Evolutionary conservation across 1,140 invertebrate genomes (phyloP).

Genomic region (Cyphomyrmex costatus): DNA sequence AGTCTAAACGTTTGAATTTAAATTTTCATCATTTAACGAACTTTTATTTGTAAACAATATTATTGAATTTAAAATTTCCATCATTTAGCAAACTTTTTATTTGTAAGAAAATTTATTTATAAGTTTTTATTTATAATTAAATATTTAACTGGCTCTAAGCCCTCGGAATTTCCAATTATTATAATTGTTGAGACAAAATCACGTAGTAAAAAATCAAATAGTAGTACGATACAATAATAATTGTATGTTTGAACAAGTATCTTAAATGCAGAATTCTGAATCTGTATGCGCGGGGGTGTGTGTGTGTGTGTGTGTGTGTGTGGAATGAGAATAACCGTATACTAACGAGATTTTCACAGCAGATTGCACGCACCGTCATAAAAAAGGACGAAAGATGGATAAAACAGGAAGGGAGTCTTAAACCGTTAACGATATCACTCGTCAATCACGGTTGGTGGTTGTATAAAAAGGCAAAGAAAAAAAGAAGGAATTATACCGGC

Average conservation of each 20-base stretch:
- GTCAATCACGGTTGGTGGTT: slow-evolving; percentile 83
- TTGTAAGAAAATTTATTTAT: no score
- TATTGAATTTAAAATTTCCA: no score
- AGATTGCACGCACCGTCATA: slow-evolving; percentile 79
- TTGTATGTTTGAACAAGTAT: background rate
- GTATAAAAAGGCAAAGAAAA: slow-evolving; percentile 67
- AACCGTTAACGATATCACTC: slow-evolving; percentile 85
- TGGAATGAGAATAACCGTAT: slow-evolving; percentile 70
- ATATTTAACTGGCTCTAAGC: no score
- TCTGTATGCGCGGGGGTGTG: no score
- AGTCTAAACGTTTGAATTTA: no score
- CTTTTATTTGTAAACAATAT: no score
- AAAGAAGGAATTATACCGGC: slow-evolving; percentile 76
- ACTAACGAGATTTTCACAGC: slow-evolving; percentile 83
- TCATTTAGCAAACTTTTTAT: no score
- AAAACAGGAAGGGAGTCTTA: slow-evolving; percentile 52
- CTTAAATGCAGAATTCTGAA: background rate
- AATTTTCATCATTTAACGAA: no score
- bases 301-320: no score
- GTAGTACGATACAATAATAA: background rate
- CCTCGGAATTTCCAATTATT: no score
- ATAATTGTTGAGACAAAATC: background rate
- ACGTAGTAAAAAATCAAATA: background rate
- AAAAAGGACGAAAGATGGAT: background rate
- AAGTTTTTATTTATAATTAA: no score